Percentiles rank a stretch among this genome's conserved stretches.
phyloP scores from a whole-genome alignment of 1,140 invertebrate species.

The Cydia strobilella region DNA sequence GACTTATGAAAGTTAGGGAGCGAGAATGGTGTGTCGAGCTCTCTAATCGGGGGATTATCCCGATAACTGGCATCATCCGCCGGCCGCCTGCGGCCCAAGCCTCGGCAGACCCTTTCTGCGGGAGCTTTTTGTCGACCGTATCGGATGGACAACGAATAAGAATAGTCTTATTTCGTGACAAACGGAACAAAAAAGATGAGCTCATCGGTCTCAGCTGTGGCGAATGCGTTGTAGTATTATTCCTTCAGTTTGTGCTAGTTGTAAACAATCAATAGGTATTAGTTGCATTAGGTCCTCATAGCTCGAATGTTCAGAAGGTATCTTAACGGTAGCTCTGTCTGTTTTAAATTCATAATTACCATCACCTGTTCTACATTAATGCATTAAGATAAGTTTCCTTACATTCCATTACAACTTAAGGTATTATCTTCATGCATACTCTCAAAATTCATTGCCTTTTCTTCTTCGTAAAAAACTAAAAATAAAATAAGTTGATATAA shows the following conservation, averaged over 20 bases:
- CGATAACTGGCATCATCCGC: conserved; percentile 38
- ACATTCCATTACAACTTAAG: too few species aligned
- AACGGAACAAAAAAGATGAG: conserved; percentile 15
- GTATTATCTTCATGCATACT: too few species aligned
- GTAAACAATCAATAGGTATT: neutral
- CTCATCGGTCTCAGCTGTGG: conserved; percentile 11
- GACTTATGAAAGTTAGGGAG: conserved; percentile 33
- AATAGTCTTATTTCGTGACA: conserved; percentile 32
- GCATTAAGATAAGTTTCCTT: too few species aligned
- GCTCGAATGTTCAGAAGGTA: too few species aligned
- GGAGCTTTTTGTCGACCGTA: conserved; percentile 24
- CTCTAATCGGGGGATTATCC: conserved; percentile 49
- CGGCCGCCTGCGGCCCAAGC: neutral
- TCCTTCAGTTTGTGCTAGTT: neutral
- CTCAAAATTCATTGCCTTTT: too few species aligned
- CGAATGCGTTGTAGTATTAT: neutral
- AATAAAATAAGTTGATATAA: neutral
- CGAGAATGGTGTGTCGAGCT: conserved; percentile 40
- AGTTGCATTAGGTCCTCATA: too few species aligned
- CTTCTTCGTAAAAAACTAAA: too few species aligned
- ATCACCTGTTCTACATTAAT: too few species aligned
- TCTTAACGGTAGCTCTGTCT: too few species aligned
- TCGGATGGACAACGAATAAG: conserved; percentile 22
- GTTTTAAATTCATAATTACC: too few species aligned
- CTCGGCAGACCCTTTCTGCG: conserved; percentile 19